phyloP scores from a whole-genome alignment of 2,888 invertebrate genomes.

The Nineta flava region DNA sequence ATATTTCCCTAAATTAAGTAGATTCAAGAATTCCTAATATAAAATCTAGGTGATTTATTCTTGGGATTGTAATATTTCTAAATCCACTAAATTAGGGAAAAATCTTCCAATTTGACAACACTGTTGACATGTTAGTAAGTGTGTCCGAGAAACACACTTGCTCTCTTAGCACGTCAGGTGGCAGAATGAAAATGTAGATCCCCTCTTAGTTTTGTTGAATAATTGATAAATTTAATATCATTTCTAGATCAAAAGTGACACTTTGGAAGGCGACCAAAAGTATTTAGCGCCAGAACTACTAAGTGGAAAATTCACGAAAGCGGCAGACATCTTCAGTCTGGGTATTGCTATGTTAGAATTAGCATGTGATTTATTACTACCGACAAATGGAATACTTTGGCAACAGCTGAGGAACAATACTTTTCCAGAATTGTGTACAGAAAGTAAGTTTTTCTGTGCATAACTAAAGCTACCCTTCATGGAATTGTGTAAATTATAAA shows the following conservation, averaged over 20 bases:
- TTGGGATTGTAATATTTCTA: no score
- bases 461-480: not conserved
- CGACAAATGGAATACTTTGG: constrained; percentile 51
- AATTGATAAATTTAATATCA: no score
- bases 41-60: no score
- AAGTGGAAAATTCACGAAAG: constrained; percentile 43
- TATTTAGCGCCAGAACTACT: constrained; percentile 61
- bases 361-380: constrained; percentile 51
- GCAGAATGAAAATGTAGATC: no score
- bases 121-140: no score
- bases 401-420: constrained; percentile 41
- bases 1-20: no score
- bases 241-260: constrained; percentile 33
- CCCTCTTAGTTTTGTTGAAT: no score
- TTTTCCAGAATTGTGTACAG: constrained; percentile 31
- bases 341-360: constrained; percentile 58
- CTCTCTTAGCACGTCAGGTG: no score
- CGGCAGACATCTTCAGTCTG: constrained; percentile 59
- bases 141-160: no score
- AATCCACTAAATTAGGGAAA: no score
- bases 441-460: constrained; percentile 19
- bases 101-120: no score
- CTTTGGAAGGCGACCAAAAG: constrained; percentile 57
- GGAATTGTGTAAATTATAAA: not conserved
- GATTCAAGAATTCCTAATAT: no score